Evolutionary conservation across 2,113 vertebrate genomes (phyloP), one percentile per base, ranked within the genome.

Genomic region (Rhea americana): DNA sequence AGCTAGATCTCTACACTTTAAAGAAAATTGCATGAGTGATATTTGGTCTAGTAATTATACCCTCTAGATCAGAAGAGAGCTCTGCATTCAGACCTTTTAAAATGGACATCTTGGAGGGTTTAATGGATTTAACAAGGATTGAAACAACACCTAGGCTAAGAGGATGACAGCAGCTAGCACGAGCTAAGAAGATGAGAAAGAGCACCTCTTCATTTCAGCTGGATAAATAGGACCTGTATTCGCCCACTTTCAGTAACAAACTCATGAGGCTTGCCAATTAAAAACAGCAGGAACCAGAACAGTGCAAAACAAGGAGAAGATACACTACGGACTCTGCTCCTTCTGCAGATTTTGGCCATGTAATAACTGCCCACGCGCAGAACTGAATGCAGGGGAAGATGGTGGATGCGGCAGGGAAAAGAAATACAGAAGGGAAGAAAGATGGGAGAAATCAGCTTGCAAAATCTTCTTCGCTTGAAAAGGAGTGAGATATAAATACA

Each of bases 71-170:
- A 82, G 66, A 1, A 45, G 59, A 90, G 39, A 63, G 71, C 25
- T 26, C 51, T n/a, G 39, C 62, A 75, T 75, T 71, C 76, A 90
- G 47, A 25, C 19, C 61, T 81, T 58, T 80, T 51, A 18, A 84
- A 79, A 89, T 2, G 19, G 35, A 82, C 41, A 61, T 17, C 58
- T 90, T 81, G 77, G 43, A 61, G 66, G 39, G 56, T 53, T 75
- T 88, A 63, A 91, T 66, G 78, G 86, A 30, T 82, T 90, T 68
- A 86, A 92, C 48, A 81, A 61, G 81, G 35, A 70, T 85, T 87
- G 71, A 84, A 93, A 53, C 28, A 72, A 39, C 84, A 85, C 12
- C 18, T 51, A 73, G 58, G 67, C 48, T 68, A 82, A 75, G 62
- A 65, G 35, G 43, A 70, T 76, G 81, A 68, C 56, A 75, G 58